Evolutionary conservation across 1,140 invertebrate species (phyloP).

Genomic region (Diabrotica virgifera): DNA sequence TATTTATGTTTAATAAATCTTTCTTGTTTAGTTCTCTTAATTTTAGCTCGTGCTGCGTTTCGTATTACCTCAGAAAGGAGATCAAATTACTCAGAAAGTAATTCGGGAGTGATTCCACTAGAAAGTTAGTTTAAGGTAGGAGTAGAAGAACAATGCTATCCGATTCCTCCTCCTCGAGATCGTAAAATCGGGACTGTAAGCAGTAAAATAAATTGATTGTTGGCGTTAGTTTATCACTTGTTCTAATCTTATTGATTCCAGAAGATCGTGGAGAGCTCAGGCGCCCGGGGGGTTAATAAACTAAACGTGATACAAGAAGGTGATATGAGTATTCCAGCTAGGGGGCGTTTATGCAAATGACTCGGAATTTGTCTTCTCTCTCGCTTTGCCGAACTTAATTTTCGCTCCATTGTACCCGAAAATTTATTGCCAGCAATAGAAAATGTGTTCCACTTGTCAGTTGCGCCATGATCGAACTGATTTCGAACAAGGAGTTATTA

Average conservation of each 20-base stretch:
- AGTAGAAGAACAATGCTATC: no score
- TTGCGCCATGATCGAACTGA: background rate
- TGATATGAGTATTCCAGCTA: background rate
- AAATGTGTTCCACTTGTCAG: background rate
- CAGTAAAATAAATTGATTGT: no score
- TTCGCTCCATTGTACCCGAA: background rate
- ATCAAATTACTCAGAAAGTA: no score
- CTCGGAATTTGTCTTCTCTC: slow-evolving; percentile 1
- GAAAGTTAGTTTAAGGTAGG: no score
- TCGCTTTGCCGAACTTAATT: background rate
- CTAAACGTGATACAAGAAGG: slow-evolving; percentile 2
- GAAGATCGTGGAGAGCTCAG: background rate
- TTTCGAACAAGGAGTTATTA: background rate
- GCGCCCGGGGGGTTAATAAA: background rate
- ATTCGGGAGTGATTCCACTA: no score
- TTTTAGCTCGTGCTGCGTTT: no score
- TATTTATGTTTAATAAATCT: no score
- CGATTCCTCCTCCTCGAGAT: no score
- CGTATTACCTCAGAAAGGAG: no score
- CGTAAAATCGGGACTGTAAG: no score
- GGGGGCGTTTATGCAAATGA: background rate
- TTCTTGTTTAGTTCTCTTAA: no score
- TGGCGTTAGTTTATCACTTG: no score
- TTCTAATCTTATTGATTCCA: background rate
- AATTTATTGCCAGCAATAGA: slow-evolving; percentile 1